Conservation (phyloP, 2,888 invertebrate species). For the Dolichomitus sp. region DNA sequence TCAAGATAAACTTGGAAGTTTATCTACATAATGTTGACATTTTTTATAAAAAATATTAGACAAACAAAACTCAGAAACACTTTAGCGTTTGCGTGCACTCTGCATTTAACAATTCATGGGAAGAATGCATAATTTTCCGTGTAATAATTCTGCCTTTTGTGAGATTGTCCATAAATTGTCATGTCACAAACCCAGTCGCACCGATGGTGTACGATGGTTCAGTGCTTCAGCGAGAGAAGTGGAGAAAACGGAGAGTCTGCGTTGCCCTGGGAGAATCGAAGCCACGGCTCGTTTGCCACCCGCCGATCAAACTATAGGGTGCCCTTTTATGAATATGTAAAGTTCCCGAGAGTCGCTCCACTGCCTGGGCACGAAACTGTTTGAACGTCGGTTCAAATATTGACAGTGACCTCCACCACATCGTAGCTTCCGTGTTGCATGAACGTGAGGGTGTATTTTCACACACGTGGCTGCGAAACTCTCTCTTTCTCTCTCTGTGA, state of each 20-base stretch:
- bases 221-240: conserved; percentile 15
- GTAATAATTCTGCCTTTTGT: not conserved
- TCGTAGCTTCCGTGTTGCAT: conserved; percentile 13
- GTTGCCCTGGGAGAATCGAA: conserved; percentile 64
- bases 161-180: conserved; percentile 3
- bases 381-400: conserved; percentile 80
- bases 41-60: too few relatives aligned
- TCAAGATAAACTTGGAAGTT: too few relatives aligned
- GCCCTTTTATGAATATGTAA: conserved; percentile 81
- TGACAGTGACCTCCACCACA: conserved; percentile 71
- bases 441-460: conserved; percentile 1
- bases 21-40: not conserved
- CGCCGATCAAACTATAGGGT: conserved; percentile 68
- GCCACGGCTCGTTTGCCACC: conserved; percentile 62
- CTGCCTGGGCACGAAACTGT: conserved; percentile 74
- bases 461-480: conserved; percentile 8
- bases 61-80: too few relatives aligned
- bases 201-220: not conserved
- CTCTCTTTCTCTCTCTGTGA: not conserved
- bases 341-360: conserved; percentile 69
- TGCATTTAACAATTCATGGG: not conserved
- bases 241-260: conserved; percentile 10
- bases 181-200: not conserved
- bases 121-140: not conserved
- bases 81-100: not conserved